A percentile compares a stretch with the other conserved stretches of the same genome.
These are phyloP conservation scores for Harpagoxenus sublaevis DNA, from an alignment of 2,888 invertebrate species.

Conservation along the genomic window DNA sequence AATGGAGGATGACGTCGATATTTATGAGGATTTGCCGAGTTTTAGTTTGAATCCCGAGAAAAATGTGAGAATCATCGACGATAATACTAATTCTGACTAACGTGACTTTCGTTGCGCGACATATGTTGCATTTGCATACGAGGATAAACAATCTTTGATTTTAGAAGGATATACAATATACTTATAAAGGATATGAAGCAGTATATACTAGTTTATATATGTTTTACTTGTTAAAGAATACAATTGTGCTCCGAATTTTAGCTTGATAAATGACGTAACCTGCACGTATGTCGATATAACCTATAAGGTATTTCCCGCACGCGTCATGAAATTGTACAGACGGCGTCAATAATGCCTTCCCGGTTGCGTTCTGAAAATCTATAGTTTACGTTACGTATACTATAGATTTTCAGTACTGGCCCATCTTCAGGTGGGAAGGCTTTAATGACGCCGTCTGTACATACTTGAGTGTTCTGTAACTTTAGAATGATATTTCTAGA, in stretches of 20 bases:
- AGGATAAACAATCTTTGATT: neutral
- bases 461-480: neutral
- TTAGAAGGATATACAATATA: neutral
- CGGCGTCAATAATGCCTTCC: too few relatives aligned
- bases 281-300: neutral
- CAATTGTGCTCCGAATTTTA: neutral
- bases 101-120: neutral
- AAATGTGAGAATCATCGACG: slow-evolving; percentile 54
- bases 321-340: neutral
- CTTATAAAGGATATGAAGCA: neutral
- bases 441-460: too few relatives aligned
- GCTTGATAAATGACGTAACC: neutral
- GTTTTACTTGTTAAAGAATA: neutral
- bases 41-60: slow-evolving; percentile 66
- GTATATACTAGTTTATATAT: neutral
- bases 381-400: too few relatives aligned
- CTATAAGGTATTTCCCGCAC: slow-evolving; percentile 9
- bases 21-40: slow-evolving; percentile 85
- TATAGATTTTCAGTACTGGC: too few relatives aligned
- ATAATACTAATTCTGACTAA: neutral
- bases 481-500: neutral
- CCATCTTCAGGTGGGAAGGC: too few relatives aligned
- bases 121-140: neutral
- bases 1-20: slow-evolving; percentile 82
- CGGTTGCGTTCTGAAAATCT: too few relatives aligned